Conservation (phyloP, 2,888 invertebrate genomes). For the Machimus atricapillus region DNA sequence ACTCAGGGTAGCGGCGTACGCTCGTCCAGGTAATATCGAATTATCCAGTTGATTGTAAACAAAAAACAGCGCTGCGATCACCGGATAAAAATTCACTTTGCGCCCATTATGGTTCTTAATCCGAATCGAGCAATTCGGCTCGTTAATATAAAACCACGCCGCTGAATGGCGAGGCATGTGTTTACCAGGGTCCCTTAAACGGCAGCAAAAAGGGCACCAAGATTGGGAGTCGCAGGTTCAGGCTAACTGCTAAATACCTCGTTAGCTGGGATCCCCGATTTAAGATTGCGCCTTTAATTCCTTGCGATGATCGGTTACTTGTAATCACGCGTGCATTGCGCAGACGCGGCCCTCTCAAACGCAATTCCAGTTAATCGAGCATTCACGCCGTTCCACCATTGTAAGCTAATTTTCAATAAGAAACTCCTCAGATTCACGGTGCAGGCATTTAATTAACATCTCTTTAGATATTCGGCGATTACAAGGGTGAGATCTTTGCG, state of each 20-base stretch:
- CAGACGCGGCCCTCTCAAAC: conserved; percentile 6
- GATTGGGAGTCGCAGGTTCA: conserved; percentile 20
- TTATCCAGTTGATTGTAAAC: conserved; percentile 15
- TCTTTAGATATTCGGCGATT: neutral
- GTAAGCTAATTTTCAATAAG: conserved; percentile 8
- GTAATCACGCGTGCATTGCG: conserved; percentile 27
- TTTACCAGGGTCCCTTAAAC: neutral
- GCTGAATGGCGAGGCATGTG: neutral
- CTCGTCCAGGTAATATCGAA: conserved; percentile 22
- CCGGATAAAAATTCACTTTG: conserved; percentile 37
- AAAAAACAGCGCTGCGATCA: neutral
- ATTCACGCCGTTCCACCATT: neutral
- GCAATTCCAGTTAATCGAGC: conserved; percentile 22
- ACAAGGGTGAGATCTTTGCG: neutral
- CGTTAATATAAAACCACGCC: conserved; percentile 26
- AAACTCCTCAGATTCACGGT: neutral
- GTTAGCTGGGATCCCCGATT: conserved; percentile 8
- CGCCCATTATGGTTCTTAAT: conserved; percentile 39
- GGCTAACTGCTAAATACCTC: conserved; percentile 32
- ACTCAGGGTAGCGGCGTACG: neutral
- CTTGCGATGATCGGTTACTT: conserved; percentile 26
- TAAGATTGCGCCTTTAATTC: conserved; percentile 32
- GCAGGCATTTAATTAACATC: conserved; percentile 12
- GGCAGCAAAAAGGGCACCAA: conserved; percentile 1
- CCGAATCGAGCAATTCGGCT: conserved; percentile 27